Base-by-base conservation (phyloP, 2,797 vertebrate species). In the Periparus ater region DNA sequence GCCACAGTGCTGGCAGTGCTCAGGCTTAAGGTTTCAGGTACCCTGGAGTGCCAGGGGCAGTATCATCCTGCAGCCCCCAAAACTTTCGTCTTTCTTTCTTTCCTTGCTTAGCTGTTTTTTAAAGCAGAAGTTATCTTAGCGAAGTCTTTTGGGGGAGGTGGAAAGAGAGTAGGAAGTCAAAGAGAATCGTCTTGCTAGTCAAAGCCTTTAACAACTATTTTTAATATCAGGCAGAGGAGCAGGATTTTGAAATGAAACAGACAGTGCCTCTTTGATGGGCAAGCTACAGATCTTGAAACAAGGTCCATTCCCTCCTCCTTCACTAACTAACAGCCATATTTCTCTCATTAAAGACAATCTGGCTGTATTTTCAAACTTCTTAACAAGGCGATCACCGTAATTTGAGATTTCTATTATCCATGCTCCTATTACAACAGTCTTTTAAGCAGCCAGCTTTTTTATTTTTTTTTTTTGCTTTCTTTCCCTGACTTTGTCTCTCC, bases 371-470 rank as follows among this genome's bases (percentile, higher is more conserved):
- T 97, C 97, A 96, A 96, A 97, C 96, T 96, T 96, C 96, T 97
- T 96, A 97, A 98, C 96, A 97, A 98, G 97, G 96, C 96, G 97
- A 97, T 97, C 94, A 97, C 98, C 93, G 92, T 96, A 96, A 97
- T 97, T 98, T 98, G 97, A 97, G 96, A 97, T 97, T 98, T 98
- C 98, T 97, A 98, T 98, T 98, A 98, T 98, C 98, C 96, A 70
- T 89, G 91, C 87, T 98, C 97, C 97, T 97, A 98, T 98, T 98
- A 97, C 94, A 96, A 93, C 53, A 91, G 95, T 89, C 97, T 97
- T 98, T 98, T 66, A 97, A 96, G 89, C 85, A 55, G 85, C 54
- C 38, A 67, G 34, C 30, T 85, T 68, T 85, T 91, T 94, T 72
- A 65, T 91, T 88, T 73, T 67, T 48, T 57, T 93, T 93, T 89